Evolutionary conservation across 2,797 vertebrate species (phyloP).

Genomic region (Peromyscus melanophrys): DNA sequence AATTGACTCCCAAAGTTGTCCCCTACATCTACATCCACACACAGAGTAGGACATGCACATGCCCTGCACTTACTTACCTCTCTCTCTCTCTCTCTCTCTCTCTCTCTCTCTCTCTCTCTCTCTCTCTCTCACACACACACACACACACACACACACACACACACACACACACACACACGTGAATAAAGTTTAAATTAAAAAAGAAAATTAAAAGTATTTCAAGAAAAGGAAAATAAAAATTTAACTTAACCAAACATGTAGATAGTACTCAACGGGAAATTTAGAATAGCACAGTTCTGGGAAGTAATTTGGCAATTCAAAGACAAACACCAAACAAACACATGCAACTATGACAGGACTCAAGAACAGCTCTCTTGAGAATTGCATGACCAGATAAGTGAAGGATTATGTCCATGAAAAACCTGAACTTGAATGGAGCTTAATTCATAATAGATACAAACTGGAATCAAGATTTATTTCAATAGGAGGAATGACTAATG

Average conservation of each 20-base stretch:
- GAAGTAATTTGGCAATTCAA: neutral
- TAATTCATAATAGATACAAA: neutral
- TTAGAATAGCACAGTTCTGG: neutral
- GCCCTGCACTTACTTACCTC: neutral
- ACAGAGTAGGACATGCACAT: neutral
- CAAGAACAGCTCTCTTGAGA: neutral
- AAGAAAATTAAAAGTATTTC: slow-evolving; percentile 58
- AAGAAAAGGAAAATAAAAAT: slow-evolving; percentile 55
- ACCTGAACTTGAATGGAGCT: neutral
- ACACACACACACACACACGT: neutral
- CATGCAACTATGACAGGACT: neutral
- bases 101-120: neutral
- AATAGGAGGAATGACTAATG: neutral
- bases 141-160: neutral
- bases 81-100: neutral
- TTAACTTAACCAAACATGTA: neutral
- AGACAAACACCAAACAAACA: neutral
- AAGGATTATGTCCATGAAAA: neutral
- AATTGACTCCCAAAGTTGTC: neutral
- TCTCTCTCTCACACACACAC: neutral
- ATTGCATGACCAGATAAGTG: neutral
- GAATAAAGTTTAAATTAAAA: neutral
- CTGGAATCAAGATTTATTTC: neutral
- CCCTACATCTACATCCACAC: neutral
- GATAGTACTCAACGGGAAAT: neutral